These are phyloP conservation scores for Spicauda simplicius DNA, from an alignment of 2,888 invertebrate genomes.

Conservation along the genomic window DNA sequence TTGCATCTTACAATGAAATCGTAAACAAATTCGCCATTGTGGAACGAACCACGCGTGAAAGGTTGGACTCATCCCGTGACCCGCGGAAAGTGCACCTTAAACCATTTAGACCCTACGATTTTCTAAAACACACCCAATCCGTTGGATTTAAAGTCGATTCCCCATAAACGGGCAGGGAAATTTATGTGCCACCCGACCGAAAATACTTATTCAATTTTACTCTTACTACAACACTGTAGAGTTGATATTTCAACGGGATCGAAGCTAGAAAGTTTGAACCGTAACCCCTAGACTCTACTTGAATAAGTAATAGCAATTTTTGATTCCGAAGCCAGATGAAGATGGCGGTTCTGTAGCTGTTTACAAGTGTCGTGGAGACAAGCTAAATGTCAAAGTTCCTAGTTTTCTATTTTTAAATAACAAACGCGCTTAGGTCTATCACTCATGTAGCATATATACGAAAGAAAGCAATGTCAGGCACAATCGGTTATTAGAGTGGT, in stretches of 20 bases:
- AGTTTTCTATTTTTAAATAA: not conserved
- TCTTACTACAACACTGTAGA: conserved; percentile 52
- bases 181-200: conserved; percentile 44
- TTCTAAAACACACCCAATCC: conserved; percentile 26
- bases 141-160: conserved; percentile 42
- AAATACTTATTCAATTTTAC: conserved; percentile 55
- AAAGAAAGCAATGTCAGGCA: too few species aligned
- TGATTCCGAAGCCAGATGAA: conserved; percentile 44
- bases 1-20: conserved; percentile 54
- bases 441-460: too few species aligned
- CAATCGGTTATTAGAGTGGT: too few species aligned
- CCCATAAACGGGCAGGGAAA: conserved; percentile 34
- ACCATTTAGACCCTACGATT: conserved; percentile 49
- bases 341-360: conserved; percentile 39
- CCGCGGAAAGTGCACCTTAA: conserved; percentile 71
- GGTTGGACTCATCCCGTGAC: conserved; percentile 84
- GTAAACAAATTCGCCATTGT: conserved; percentile 62
- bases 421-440: too few species aligned
- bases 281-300: conserved; percentile 56
- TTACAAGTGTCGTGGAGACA: conserved; percentile 31
- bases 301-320: conserved; percentile 51
- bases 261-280: conserved; percentile 65
- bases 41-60: conserved; percentile 76
- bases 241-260: conserved; percentile 38
- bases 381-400: conserved; percentile 12